Base-by-base conservation (phyloP, 37 sponge, comb jelly and placozoan genomes). In the Cladorhizidae sp. region DNA sequence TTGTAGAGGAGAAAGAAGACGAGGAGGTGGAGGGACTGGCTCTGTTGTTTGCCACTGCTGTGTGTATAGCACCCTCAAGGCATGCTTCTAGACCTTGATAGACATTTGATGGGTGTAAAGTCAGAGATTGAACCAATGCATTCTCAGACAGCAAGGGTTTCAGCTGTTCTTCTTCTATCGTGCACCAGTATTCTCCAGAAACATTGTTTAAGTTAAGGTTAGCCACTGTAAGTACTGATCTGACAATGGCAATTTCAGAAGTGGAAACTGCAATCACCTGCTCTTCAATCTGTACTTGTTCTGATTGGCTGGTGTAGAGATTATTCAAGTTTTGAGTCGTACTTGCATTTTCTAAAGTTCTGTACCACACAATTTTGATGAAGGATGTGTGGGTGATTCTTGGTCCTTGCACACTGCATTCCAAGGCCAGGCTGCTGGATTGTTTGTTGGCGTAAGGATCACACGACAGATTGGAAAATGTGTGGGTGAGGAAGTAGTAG, bases 391-490 rank as follows among this genome's bases (percentile, higher is more conserved):
- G 9, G 11, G 31, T 65, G 32, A 65, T 3, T 32, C 17, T 32
- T 32, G 67, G 67, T 5, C 67, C 67, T 7, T 14, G 7, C 36
- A 65, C 67, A 31, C 35, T 65, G 35, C 67, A 65, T 65, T 65
- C 67, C 36, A 65, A 5, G 31, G 26, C 59, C 59, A 58, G 14
- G 14, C 23, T 21, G 59, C 3, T 58, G 59, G 59, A 58, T 18
- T 6, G 6, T 26, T 45, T 9, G 9, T 45, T 45, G 49, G 59
- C 3, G 12, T 65, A 65, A 31, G 67, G 67, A 65, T 65, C 35
- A 65, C 67, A 65, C 1, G 36, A 31, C 17, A 65, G 18, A 2
- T 65, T 31, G 18, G 67, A 1, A 18, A 31, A 14, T 65, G 67
- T 28, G 17, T 29, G 33, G 18, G 67, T 35, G 67, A 65, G 67